A percentile compares a stretch with the other conserved stretches of the same genome.
These are phyloP conservation scores for Graptemys geographica DNA, from an alignment of 2,797 vertebrate genomes.

Conservation along the genomic window DNA sequence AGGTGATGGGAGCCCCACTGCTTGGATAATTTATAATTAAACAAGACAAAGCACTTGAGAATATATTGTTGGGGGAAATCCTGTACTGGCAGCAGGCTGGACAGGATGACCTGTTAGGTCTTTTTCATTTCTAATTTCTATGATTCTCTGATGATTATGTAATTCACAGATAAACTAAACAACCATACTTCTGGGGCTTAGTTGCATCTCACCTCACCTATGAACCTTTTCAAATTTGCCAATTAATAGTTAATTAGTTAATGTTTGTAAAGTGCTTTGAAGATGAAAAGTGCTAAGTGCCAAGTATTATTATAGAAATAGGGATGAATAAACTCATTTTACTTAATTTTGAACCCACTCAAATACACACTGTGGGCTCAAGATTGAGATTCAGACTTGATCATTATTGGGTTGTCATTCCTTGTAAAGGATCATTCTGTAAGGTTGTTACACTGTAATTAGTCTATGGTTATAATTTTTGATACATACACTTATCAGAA, in stretches of 20 bases:
- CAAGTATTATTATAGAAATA: constrained; percentile 79
- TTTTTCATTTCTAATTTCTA: constrained; percentile 78
- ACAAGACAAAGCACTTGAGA: constrained; percentile 80
- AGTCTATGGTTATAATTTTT: constrained; percentile 69
- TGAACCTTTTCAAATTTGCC: constrained; percentile 83
- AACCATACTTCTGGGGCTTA: constrained; percentile 80
- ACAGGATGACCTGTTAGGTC: constrained; percentile 74
- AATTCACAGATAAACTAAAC: constrained; percentile 85
- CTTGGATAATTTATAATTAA: constrained; percentile 86
- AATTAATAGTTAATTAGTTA: constrained; percentile 81
- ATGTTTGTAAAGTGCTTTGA: constrained; percentile 60
- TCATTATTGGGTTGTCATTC: constrained; percentile 52
- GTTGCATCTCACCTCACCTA: constrained; percentile 82
- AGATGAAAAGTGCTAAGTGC: constrained; percentile 74
- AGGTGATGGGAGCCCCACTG: constrained; percentile 79
- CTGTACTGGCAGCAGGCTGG: constrained; percentile 72
- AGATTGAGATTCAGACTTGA: constrained; percentile 65
- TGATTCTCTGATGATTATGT: constrained; percentile 84
- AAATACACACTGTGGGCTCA: constrained; percentile 54
- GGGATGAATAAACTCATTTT: constrained; percentile 78
- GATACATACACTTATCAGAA: constrained; percentile 64
- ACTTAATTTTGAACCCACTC: constrained; percentile 80
- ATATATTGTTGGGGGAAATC: constrained; percentile 76
- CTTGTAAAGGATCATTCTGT: constrained; percentile 17
- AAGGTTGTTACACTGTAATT: constrained; percentile 65